Conservation (phyloP, 2,888 invertebrate genomes). For the Himalopsyche anomala region DNA sequence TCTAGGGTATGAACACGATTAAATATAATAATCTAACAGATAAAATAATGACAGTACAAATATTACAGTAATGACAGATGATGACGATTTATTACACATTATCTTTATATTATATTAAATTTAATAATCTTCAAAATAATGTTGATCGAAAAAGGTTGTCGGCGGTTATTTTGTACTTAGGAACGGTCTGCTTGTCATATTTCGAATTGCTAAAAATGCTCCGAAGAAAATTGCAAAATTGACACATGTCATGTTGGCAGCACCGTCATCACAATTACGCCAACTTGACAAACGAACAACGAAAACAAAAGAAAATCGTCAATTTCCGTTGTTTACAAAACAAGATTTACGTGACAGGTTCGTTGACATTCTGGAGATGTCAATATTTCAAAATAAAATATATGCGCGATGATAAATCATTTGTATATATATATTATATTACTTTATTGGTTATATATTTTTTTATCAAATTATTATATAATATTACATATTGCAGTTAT, state of each 20-base stretch:
- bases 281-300: background rate
- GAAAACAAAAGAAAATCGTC: conserved; percentile 16
- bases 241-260: background rate
- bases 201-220: too few relatives aligned
- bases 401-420: too few relatives aligned
- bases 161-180: too few relatives aligned
- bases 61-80: too few relatives aligned
- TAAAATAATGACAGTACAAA: too few relatives aligned
- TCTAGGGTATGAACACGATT: too few relatives aligned
- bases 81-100: background rate
- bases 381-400: background rate
- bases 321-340: conserved; percentile 26
- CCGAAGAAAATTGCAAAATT: background rate
- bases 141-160: background rate
- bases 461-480: too few relatives aligned
- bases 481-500: too few relatives aligned
- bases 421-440: too few relatives aligned
- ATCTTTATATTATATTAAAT: background rate
- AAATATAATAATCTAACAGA: too few relatives aligned
- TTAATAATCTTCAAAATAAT: background rate
- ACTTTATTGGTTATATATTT: too few relatives aligned
- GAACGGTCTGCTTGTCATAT: too few relatives aligned
- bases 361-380: background rate
- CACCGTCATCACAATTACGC: conserved; percentile 1
- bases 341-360: conserved; percentile 1